Evolutionary conservation across 2,888 invertebrate genomes (phyloP).

Genomic region (Pardosa pseudoannulata): DNA sequence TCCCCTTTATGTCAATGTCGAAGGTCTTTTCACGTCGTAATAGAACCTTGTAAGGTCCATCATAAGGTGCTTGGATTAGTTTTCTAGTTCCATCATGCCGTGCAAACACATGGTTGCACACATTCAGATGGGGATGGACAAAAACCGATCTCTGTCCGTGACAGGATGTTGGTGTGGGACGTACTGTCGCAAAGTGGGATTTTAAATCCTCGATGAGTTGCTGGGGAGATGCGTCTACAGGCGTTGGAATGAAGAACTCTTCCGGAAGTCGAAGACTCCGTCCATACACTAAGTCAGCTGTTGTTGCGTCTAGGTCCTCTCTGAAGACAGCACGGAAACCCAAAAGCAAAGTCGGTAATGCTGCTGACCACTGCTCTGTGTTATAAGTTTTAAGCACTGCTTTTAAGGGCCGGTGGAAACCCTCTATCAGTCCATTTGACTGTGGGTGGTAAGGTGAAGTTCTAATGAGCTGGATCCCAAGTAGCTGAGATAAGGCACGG

Average conservation of each 20-base stretch:
- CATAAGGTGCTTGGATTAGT: not conserved
- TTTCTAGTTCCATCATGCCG: too few species aligned
- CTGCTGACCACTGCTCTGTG: not conserved
- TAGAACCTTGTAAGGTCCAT: not conserved
- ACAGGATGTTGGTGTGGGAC: not conserved
- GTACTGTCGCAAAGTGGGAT: too few species aligned
- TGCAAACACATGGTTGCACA: too few species aligned
- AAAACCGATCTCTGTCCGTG: not conserved
- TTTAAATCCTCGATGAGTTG: not conserved
- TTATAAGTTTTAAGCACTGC: not conserved
- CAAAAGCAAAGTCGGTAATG: not conserved
- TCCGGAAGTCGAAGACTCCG: constrained; percentile 5
- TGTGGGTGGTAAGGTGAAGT: constrained; percentile 10
- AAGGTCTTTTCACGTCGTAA: not conserved
- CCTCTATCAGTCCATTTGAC: constrained; percentile 16
- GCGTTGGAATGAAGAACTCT: constrained; percentile 11
- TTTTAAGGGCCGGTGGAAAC: constrained; percentile 16
- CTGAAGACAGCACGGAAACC: not conserved
- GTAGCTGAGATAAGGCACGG: too few species aligned
- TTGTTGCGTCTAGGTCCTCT: constrained; percentile 13
- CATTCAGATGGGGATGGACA: not conserved
- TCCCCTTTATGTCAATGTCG: not conserved
- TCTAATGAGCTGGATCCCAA: not conserved
- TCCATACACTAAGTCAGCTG: constrained; percentile 21
- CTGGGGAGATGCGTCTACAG: not conserved